Percentiles rank a stretch among this genome's conserved stretches.
These are phyloP conservation scores for Harpagifer antarcticus DNA, from an alignment of 2,797 vertebrate species.

Conservation along the genomic window DNA sequence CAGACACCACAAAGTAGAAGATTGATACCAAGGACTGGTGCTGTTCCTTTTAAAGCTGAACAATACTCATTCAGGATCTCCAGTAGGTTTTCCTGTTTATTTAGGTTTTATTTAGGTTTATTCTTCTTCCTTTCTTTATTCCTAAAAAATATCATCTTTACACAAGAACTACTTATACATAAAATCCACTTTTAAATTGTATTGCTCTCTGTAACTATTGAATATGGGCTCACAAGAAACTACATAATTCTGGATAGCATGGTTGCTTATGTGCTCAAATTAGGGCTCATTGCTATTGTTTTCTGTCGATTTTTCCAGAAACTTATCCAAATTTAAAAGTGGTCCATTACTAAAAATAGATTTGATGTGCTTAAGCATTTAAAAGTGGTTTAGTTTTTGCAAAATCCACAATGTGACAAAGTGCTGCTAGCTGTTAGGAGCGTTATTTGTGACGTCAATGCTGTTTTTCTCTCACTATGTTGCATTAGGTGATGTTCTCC, in stretches of 20 bases:
- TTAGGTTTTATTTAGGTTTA: no score
- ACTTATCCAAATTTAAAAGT: neutral
- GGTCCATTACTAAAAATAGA: neutral
- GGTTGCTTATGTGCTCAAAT: neutral
- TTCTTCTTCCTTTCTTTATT: no score
- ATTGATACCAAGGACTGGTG: neutral
- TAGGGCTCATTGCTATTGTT: neutral
- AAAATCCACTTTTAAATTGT: no score
- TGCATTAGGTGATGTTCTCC: slow-evolving; percentile 91
- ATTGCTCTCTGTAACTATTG: no score
- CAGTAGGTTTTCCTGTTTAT: neutral
- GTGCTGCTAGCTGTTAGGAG: neutral
- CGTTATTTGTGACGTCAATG: neutral
- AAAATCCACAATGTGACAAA: neutral
- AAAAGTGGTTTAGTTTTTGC: neutral
- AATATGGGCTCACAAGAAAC: neutral
- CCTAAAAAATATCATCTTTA: no score
- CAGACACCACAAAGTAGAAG: neutral
- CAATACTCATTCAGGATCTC: neutral
- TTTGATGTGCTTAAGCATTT: neutral
- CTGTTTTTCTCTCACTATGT: neutral
- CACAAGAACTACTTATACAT: no score
- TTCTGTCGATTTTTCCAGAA: neutral
- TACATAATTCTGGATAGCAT: neutral
- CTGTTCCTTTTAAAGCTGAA: neutral